Conservation (phyloP, 2,888 invertebrate species). For the Folsomia candida region DNA sequence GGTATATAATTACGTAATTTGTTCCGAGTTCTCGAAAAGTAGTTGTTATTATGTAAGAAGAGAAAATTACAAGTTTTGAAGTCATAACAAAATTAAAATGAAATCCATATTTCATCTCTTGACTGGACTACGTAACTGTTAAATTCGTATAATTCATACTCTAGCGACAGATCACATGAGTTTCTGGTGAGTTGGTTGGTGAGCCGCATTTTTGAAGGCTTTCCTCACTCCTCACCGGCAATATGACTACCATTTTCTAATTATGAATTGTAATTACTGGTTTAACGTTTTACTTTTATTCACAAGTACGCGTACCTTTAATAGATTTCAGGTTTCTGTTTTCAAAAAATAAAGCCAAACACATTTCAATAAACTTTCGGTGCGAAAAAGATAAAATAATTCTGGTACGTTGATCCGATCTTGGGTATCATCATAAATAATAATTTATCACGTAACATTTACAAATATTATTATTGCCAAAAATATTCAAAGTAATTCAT, state of each 20-base stretch:
- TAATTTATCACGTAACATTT: no score
- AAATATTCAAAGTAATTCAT: no score
- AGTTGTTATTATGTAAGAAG: no score
- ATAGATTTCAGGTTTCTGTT: background rate
- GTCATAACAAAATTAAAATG: background rate
- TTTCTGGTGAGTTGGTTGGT: conserved; percentile 9
- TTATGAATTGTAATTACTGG: background rate
- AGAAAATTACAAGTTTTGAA: background rate
- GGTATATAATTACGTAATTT: background rate
- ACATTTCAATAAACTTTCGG: background rate
- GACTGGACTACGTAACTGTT: no score
- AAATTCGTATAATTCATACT: background rate
- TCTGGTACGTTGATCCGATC: no score
- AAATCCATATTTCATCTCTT: background rate
- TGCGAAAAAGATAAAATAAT: background rate
- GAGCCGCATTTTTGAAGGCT: background rate
- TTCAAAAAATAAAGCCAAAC: background rate
- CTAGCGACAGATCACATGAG: conserved; percentile 11
- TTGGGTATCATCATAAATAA: no score
- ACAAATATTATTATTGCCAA: no score
- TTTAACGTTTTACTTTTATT: no score
- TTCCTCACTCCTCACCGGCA: background rate
- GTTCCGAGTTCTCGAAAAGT: no score
- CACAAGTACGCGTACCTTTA: no score
- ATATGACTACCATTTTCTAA: background rate